Percentiles rank a stretch among this genome's conserved stretches.
Evolutionary conservation across 2,888 invertebrate species (phyloP).

Genomic region (Lissonota sp.): DNA sequence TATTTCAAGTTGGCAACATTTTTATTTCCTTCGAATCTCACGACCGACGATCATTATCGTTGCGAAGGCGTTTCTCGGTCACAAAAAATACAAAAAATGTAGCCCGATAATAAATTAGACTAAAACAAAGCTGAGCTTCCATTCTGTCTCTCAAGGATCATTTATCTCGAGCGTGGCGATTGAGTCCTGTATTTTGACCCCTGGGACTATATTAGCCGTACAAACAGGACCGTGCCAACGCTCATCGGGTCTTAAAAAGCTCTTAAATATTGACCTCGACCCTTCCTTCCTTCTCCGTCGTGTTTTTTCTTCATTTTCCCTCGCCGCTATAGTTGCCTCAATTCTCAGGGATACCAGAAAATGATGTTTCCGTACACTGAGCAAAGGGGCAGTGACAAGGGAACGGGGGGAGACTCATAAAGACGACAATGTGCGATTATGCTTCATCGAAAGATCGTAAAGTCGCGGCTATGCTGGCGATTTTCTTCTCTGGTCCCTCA

Average conservation of each 20-base stretch:
- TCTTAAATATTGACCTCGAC: conserved; percentile 33
- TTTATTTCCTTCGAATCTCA: too few relatives aligned
- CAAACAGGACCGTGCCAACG: neutral
- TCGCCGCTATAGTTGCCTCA: conserved; percentile 21
- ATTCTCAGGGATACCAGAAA: conserved; percentile 50
- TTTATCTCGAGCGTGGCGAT: conserved; percentile 33
- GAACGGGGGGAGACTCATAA: conserved; percentile 59
- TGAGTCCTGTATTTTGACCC: conserved; percentile 52
- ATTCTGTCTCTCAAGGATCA: too few relatives aligned
- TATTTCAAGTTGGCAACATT: too few relatives aligned
- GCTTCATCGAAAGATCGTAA: conserved; percentile 72
- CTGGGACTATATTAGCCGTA: conserved; percentile 38
- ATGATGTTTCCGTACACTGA: neutral
- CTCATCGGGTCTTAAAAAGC: conserved; percentile 25
- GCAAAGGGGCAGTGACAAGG: too few relatives aligned
- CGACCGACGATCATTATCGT: too few relatives aligned
- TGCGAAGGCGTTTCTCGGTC: too few relatives aligned
- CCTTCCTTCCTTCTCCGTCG: conserved; percentile 14
- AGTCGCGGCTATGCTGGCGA: conserved; percentile 55
- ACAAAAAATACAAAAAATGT: too few relatives aligned
- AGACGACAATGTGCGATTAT: conserved; percentile 73
- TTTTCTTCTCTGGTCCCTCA: conserved; percentile 34
- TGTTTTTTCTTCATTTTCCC: conserved; percentile 32
- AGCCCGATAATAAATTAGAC: too few relatives aligned
- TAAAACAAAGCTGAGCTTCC: too few relatives aligned